Base-by-base conservation (phyloP, 2,888 invertebrate genomes). In the Chaitophorus viminalis region DNA sequence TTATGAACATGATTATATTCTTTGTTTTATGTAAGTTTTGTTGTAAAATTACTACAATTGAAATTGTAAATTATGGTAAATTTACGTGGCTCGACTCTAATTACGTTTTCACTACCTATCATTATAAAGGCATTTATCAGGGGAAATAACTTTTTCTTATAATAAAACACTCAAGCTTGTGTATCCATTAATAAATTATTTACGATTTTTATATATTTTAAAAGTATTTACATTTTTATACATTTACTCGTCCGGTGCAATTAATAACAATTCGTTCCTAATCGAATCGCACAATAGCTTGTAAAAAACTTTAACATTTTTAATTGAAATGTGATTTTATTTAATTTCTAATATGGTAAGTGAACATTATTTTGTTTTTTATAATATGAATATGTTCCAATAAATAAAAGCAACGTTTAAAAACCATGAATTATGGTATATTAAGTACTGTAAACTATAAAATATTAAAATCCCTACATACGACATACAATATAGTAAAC, bases 31-130 rank as follows among this genome's bases (percentile, higher is more conserved):
- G 21, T 1, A 72, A 0, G 33, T 72, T 33, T 21, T 21, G 36
- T 72, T 0, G 18, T 14, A 8, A 75, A 39, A 75, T 46, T 75
- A 75, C 39, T 14, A 75, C 8, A 8, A 17, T 17, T 17, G 70
- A 31, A 70, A 31, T 29, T 31, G 70, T 17, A 70, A 70, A 29
- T 70, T 29, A 70, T 70, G 3, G 25, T n/a, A 46, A 21, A 1
- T n/a, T 11, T 11, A 25, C 11, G n/a, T 46, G 29, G 46, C 14
- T 75, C 25, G 11, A n/a, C 9, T 29, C 76, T 76, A 76, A 76
- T 76, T 76, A 29, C 76, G 29, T 76, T 76, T 46, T 76, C 46
- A 46, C 6, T 52, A n/a, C n/a, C n/a, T n/a, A 52, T 76, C 46
- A 29, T 76, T 76, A 76, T 76, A 76, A 76, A 76, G 3, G 29